Evolutionary conservation across 2,888 invertebrate genomes (phyloP).

Genomic region (Xylota segnis): DNA sequence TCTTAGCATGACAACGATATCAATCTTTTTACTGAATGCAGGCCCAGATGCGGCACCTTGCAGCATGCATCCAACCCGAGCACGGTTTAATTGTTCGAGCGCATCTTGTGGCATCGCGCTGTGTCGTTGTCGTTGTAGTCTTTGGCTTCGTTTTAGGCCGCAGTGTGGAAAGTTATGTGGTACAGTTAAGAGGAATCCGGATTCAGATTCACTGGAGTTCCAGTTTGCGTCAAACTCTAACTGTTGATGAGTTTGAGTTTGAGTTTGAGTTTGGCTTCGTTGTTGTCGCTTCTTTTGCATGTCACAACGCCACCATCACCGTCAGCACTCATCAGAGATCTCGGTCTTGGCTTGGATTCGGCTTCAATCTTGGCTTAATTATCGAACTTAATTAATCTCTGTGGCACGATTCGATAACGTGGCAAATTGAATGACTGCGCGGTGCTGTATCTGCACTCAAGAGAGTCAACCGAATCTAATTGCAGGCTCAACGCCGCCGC

Average conservation of each 20-base stretch:
- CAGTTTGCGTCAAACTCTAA: conserved; percentile 57
- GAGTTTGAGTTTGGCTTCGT: conserved; percentile 18
- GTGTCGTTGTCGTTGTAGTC: background rate
- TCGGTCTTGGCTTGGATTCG: background rate
- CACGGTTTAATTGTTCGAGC: conserved; percentile 69
- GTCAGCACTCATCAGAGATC: background rate
- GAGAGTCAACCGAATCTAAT: conserved; percentile 81
- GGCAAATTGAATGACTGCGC: conserved; percentile 77
- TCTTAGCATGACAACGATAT: conserved; percentile 70
- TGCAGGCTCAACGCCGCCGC: conserved; percentile 56
- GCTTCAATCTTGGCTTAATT: conserved; percentile 80
- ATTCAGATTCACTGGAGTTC: conserved; percentile 52
- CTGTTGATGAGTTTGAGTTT: conserved; percentile 51
- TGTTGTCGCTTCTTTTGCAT: conserved; percentile 39
- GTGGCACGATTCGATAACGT: conserved; percentile 76
- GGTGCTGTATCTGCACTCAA: conserved; percentile 78
- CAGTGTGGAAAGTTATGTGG: conserved; percentile 35
- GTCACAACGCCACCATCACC: conserved; percentile 8
- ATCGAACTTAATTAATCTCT: conserved; percentile 82
- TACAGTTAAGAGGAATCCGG: conserved; percentile 68
- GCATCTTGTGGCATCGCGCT: conserved; percentile 53
- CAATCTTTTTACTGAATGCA: conserved; percentile 69
- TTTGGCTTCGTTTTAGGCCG: too few relatives aligned
- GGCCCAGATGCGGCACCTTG: conserved; percentile 59
- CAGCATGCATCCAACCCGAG: conserved; percentile 35